These are phyloP conservation scores for Fringilla coelebs DNA, from an alignment of 2,797 vertebrate species.

Conservation along the genomic window DNA sequence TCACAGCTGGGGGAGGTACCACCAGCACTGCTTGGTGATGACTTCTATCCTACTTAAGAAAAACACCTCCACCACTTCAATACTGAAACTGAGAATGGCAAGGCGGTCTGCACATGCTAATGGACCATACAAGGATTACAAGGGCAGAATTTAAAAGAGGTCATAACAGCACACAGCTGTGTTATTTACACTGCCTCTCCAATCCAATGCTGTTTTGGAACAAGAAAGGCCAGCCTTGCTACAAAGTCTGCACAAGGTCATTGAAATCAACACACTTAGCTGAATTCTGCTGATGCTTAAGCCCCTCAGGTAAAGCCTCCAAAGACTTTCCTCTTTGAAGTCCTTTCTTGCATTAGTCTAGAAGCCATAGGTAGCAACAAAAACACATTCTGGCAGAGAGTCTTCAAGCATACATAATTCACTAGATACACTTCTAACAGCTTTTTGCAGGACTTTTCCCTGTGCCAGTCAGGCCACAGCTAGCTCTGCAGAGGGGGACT, in stretches of 20 bases:
- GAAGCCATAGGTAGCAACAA: not conserved
- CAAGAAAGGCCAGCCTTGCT: not conserved
- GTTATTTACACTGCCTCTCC: not conserved
- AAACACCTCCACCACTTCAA: not conserved
- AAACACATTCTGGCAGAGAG: not conserved
- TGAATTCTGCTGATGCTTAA: not conserved
- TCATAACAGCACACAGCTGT: not conserved
- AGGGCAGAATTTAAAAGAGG: not conserved
- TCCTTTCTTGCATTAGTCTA: not conserved
- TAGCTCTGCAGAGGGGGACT: not conserved
- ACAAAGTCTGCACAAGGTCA: not conserved
- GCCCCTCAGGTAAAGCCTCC: not conserved
- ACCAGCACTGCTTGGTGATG: not conserved
- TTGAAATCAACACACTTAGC: not conserved
- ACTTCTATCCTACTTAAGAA: not conserved
- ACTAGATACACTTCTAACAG: not conserved
- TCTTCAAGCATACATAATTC: not conserved
- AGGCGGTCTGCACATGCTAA: not conserved
- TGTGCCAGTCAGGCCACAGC: not conserved
- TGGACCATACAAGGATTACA: rapidly evolving
- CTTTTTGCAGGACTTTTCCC: not conserved
- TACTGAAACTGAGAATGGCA: not conserved
- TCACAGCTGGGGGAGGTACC: no score
- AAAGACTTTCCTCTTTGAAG: not conserved
- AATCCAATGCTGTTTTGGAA: not conserved